Evolutionary conservation across 2,113 vertebrate genomes (phyloP).

Genomic region (Microcebus griseorufus): DNA sequence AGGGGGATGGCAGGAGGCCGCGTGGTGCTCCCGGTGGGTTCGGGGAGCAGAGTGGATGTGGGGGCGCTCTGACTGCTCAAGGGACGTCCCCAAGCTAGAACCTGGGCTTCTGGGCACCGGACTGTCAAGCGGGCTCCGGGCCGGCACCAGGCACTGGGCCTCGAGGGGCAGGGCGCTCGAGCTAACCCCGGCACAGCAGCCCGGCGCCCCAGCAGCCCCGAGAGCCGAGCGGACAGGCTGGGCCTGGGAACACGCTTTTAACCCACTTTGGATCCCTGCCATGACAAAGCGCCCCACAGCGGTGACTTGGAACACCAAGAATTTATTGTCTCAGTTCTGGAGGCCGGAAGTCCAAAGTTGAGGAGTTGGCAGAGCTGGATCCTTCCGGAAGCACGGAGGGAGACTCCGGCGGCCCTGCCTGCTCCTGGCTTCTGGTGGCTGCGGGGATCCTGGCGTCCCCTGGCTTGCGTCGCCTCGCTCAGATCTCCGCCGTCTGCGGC

Average conservation of each 20-base stretch:
- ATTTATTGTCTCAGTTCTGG: not conserved
- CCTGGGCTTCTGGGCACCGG: not conserved
- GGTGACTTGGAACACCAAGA: not conserved
- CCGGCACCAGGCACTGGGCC: too few species aligned
- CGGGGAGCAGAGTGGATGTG: not conserved
- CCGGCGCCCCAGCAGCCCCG: not conserved
- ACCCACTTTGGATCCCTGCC: not conserved
- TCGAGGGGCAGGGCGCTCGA: fast-evolving
- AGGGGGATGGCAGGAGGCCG: not conserved
- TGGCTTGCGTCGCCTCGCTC: not conserved
- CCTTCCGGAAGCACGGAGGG: not conserved
- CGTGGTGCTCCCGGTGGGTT: not conserved
- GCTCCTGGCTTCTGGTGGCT: not conserved
- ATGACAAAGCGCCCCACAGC: not conserved
- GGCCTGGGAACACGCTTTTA: not conserved
- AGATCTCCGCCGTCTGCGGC: not conserved
- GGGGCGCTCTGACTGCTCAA: not conserved
- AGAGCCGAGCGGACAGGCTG: not conserved
- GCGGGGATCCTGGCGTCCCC: fast-evolving
- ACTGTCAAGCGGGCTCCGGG: not conserved
- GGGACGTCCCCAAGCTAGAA: not conserved
- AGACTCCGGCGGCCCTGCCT: fast-evolving
- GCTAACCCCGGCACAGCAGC: not conserved
- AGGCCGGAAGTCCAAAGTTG: not conserved
- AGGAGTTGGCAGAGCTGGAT: not conserved